A percentile compares a stretch with the other conserved stretches of the same genome.
phyloP scores from a whole-genome alignment of 2,797 vertebrate genomes.

The Balearica regulorum region DNA sequence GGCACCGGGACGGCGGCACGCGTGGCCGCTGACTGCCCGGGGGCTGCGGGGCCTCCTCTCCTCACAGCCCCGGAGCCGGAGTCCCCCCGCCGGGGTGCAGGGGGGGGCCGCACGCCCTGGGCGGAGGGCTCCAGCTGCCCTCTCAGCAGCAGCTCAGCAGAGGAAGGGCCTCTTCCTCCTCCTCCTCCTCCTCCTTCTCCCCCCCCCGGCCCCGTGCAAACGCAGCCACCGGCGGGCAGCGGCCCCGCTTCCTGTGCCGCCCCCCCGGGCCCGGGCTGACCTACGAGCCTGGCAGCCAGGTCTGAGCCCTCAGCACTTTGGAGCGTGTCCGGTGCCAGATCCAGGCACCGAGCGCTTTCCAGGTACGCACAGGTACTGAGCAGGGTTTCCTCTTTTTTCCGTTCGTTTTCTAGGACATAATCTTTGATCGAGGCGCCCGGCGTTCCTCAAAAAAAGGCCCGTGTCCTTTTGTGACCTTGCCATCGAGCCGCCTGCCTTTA shows the following conservation, averaged over 20 bases:
- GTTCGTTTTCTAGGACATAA: background rate
- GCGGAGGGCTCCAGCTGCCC: background rate
- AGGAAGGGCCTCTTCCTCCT: background rate
- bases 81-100: fast-evolving
- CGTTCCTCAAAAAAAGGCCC: background rate
- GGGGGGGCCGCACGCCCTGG: background rate
- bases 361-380: background rate
- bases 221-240: background rate
- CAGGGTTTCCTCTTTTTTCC: background rate
- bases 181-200: background rate
- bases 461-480: background rate
- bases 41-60: background rate
- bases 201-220: too few relatives aligned
- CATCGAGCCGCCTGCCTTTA: background rate
- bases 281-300: background rate
- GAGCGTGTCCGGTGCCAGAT: background rate
- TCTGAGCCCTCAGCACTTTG: background rate
- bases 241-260: too few relatives aligned
- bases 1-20: background rate
- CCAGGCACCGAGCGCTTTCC: background rate
- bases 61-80: too few relatives aligned
- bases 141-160: background rate
- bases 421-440: background rate
- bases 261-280: too few relatives aligned
- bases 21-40: fast-evolving